phyloP scores from a whole-genome alignment of 2,113 vertebrate species.

The Sakesphorus luctuosus region DNA sequence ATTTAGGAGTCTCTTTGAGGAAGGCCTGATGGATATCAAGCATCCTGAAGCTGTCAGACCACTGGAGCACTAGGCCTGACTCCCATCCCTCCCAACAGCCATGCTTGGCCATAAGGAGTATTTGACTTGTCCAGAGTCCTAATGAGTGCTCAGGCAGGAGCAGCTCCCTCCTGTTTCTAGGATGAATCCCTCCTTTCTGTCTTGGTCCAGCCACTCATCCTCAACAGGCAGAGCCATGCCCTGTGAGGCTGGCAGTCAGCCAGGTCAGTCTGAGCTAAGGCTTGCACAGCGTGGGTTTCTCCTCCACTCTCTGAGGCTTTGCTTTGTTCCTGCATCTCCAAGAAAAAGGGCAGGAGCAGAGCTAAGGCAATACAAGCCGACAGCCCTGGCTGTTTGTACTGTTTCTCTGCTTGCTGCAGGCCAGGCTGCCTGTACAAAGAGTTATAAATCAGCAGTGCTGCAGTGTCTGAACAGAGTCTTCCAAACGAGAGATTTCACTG shows the following conservation, averaged over 20 bases:
- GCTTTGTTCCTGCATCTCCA: neutral
- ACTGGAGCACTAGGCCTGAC: neutral
- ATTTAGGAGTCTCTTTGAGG: neutral
- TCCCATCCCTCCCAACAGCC: neutral
- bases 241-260: neutral
- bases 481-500: neutral
- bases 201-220: rapidly evolving
- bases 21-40: neutral
- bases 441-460: neutral
- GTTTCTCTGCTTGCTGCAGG: neutral
- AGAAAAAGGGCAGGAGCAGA: conserved; percentile 16
- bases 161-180: neutral
- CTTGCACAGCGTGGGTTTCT: neutral
- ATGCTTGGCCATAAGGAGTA: neutral
- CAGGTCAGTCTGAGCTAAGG: neutral
- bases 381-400: neutral
- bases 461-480: neutral
- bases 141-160: neutral
- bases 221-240: neutral
- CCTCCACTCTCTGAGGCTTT: neutral
- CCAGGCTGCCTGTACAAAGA: neutral
- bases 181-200: neutral
- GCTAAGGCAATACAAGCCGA: neutral
- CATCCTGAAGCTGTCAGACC: neutral
- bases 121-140: neutral